Evolutionary conservation across 2,113 vertebrate species (phyloP).

Genomic region (Tichodroma muraria): DNA sequence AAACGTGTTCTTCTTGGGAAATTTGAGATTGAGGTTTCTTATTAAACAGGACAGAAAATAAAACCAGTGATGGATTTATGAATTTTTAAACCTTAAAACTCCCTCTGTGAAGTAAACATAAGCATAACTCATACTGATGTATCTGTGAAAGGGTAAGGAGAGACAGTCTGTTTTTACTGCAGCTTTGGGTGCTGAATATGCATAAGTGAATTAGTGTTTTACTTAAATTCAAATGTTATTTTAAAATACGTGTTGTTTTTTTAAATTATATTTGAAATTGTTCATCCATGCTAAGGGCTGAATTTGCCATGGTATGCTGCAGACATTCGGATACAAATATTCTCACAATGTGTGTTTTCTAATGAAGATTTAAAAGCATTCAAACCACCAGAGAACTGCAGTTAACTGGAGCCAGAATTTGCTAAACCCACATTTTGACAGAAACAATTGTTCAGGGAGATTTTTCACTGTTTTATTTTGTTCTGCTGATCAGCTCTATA

Average conservation of each 20-base stretch:
- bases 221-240: constrained; percentile 18
- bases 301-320: background rate
- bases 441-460: background rate
- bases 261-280: background rate
- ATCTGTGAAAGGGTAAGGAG: background rate
- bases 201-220: background rate
- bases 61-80: background rate
- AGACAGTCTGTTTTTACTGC: background rate
- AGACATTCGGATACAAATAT: background rate
- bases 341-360: background rate
- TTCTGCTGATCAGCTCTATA: background rate
- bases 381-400: constrained; percentile 25
- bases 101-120: background rate
- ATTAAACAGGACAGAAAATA: background rate
- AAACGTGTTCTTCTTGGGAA: background rate
- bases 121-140: background rate
- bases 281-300: background rate
- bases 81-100: background rate
- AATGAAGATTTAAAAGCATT: constrained; percentile 39
- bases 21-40: background rate
- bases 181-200: background rate
- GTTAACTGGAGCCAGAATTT: constrained; percentile 16
- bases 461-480: background rate
- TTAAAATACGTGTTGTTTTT: background rate
- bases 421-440: constrained; percentile 28